Percentiles rank a stretch among this genome's conserved stretches.
Conservation (phyloP, 1,140 invertebrate genomes). For the Sinella curviseta region DNA sequence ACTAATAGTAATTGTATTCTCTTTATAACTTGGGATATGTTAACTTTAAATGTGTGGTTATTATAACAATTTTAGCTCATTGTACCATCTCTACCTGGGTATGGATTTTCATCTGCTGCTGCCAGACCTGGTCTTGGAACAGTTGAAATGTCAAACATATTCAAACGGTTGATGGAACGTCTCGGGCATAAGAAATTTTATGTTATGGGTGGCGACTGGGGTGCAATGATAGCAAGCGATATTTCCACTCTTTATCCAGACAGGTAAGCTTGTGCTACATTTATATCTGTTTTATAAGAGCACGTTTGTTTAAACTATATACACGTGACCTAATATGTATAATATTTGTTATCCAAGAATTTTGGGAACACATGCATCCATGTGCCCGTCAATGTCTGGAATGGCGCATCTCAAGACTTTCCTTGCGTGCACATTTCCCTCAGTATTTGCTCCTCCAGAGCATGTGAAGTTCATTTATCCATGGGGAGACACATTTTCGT, state of each 20-base stretch:
- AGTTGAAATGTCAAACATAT: constrained; percentile 67
- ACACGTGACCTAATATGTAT: not conserved
- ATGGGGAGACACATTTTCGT: constrained; percentile 16
- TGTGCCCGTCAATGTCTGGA: constrained; percentile 46
- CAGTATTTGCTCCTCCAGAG: not conserved
- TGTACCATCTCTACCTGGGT: constrained; percentile 78
- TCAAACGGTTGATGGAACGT: constrained; percentile 81
- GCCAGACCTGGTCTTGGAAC: constrained; percentile 64
- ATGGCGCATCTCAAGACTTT: constrained; percentile 8
- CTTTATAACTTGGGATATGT: not conserved
- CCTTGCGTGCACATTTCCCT: not conserved
- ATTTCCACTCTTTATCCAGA: not conserved
- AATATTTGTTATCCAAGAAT: constrained; percentile 48
- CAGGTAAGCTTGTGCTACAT: not conserved
- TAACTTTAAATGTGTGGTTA: constrained; percentile 6
- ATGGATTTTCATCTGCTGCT: constrained; percentile 76
- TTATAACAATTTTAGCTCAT: too few species aligned
- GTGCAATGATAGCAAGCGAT: constrained; percentile 58
- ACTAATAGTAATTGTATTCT: not conserved
- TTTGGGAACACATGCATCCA: constrained; percentile 56
- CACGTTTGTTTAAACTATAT: not conserved
- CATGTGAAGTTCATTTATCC: constrained; percentile 37
- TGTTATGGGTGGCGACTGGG: constrained; percentile 82
- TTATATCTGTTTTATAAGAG: not conserved
- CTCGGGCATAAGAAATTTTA: constrained; percentile 75